A percentile compares a stretch with the other conserved stretches of the same genome.
These are phyloP conservation scores for Calidris pugnax DNA, from an alignment of 2,113 vertebrate species.

Conservation along the genomic window DNA sequence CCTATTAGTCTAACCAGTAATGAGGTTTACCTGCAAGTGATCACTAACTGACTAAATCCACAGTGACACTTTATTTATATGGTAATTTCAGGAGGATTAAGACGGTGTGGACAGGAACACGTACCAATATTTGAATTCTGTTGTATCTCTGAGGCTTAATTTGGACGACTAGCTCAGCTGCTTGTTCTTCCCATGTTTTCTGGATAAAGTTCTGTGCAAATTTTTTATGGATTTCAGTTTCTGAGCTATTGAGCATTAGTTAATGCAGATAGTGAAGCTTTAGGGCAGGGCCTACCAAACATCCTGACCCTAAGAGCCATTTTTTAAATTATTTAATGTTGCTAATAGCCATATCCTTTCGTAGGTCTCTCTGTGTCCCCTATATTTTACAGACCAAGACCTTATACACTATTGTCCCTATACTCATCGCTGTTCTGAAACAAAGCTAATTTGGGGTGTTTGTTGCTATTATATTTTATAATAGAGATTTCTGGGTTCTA, in stretches of 20 bases:
- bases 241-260: not conserved
- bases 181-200: not conserved
- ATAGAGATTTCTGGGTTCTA: not conserved
- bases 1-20: not conserved
- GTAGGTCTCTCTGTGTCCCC: not conserved
- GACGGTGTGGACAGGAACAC: not conserved
- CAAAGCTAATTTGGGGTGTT: not conserved
- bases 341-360: not conserved
- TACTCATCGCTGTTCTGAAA: fast-evolving
- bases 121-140: not conserved
- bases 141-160: not conserved
- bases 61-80: not conserved
- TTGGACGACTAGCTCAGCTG: not conserved
- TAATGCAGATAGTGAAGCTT: not conserved
- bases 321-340: not conserved
- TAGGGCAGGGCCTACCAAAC: not conserved
- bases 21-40: not conserved
- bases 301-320: not conserved
- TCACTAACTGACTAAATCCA: not conserved
- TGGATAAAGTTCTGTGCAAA: not conserved
- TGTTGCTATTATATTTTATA: not conserved
- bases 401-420: not conserved
- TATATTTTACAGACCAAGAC: not conserved
- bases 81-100: slow-evolving; percentile 3
- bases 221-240: not conserved